Conservation (phyloP, 2,888 invertebrate species). For the Anagyrus pseudococci region DNA sequence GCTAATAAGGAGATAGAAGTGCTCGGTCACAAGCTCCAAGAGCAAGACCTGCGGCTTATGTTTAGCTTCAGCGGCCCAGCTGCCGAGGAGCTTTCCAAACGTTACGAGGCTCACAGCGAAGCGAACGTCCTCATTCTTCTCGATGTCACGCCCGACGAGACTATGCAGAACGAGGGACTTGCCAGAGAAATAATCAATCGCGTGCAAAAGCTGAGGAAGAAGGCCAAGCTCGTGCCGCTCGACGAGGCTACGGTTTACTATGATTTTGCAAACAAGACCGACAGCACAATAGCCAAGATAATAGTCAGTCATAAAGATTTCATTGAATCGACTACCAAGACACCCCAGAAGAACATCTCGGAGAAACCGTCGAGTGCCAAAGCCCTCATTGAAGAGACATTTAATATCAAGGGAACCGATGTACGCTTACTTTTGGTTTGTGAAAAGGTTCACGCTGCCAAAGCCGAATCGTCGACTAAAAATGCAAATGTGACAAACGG, state of each 20-base stretch:
- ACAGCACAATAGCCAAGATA: conserved; percentile 68
- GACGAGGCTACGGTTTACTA: conserved; percentile 88
- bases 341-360: conserved; percentile 70
- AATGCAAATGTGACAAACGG: not conserved
- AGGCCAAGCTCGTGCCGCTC: conserved; percentile 89
- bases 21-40: conserved; percentile 76
- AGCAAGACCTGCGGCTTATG: conserved; percentile 83
- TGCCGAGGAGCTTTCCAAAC: conserved; percentile 68
- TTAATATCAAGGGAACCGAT: conserved; percentile 76
- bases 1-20: conserved; percentile 75
- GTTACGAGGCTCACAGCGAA: conserved; percentile 91
- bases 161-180: conserved; percentile 92
- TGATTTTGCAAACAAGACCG: conserved; percentile 62
- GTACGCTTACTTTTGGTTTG: conserved; percentile 75
- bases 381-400: conserved; percentile 77
- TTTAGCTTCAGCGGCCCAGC: conserved; percentile 74
- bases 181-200: conserved; percentile 96
- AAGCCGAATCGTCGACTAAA: not conserved
- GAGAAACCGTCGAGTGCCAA: conserved; percentile 64
- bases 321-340: conserved; percentile 84
- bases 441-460: conserved; percentile 52
- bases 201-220: conserved; percentile 94
- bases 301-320: conserved; percentile 75
- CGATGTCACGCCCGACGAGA: conserved; percentile 87
- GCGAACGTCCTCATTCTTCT: conserved; percentile 88